Evolutionary conservation across 2,113 vertebrate species (phyloP), one percentile per base, ranked within the genome.

Genomic region (Glaucomys volans): DNA sequence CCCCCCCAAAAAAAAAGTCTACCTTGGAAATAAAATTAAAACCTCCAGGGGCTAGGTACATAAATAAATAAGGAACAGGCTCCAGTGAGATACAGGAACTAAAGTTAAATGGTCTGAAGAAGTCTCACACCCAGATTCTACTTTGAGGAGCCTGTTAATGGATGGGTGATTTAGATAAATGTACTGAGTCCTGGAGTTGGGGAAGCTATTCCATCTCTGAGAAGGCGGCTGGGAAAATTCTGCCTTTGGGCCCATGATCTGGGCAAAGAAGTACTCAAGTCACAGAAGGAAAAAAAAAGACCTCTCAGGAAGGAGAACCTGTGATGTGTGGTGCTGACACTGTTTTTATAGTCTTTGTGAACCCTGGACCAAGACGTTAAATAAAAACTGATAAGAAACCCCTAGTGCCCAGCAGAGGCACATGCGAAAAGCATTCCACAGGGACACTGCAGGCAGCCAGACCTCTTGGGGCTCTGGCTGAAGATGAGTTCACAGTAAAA

Each of bases 171-270:
- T 81, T 4, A 20, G 14, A n/a, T 0, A 2, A 13, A 32, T n/a
- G 42, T 52, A 2, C 35, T 11, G 40, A 5, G 37, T 26, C 3
- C 3, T 4, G 28, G 40, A 30, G 13, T 32, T 28, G 5, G 24
- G 42, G 40, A 77, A 40, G 47, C 57, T 72, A 24, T 32, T 12
- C 35, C 7, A 17, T 20, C 64, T 69, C 62, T 47, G 64, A 72
- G 59, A 95, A 84, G 24, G 30, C n/a, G 40, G 50, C 67, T 5
- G 14, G 26, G 26, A 86, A 71, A 62, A 47, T 40, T 47, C 42
- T 59, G 37, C 10, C 57, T 24, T 2, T 1, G 0, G 37, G 4
- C 22, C 79, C 22, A 35, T 3, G 1, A 5, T 52, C 24, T 62
- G n/a, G 9, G 35, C 3, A 5, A 4, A 87, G 35, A 71, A 57